phyloP scores from a whole-genome alignment of 2,113 vertebrate genomes.

The Sorex araneus region DNA sequence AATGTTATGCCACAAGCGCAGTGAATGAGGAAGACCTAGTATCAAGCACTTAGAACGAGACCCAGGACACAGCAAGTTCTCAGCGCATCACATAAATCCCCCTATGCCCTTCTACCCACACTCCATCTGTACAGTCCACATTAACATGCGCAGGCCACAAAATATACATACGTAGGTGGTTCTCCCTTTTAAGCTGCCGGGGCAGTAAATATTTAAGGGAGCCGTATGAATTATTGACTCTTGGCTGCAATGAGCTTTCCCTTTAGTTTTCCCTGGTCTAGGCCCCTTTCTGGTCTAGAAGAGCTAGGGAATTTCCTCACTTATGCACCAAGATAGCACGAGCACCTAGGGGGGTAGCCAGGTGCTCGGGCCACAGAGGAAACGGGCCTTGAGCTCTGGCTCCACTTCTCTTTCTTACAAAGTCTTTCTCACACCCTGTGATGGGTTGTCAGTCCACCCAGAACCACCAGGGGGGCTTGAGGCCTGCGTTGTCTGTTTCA shows the following conservation, averaged over 20 bases:
- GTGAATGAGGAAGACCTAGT: neutral
- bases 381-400: neutral
- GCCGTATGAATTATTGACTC: conserved; percentile 61
- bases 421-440: no score
- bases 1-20: neutral
- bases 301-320: neutral
- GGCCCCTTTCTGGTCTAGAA: neutral
- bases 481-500: neutral
- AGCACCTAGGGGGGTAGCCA: neutral
- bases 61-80: fast-evolving
- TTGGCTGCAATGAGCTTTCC: neutral
- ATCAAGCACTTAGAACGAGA: neutral
- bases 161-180: neutral
- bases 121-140: neutral
- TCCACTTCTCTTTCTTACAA: fast-evolving
- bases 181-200: conserved; percentile 26
- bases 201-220: conserved; percentile 73
- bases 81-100: fast-evolving
- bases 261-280: neutral
- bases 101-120: neutral
- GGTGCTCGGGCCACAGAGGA: no score
- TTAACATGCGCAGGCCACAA: conserved; percentile 39
- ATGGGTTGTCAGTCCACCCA: neutral
- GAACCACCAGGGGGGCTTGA: neutral
- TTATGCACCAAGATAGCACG: neutral